Percentiles rank a stretch among this genome's conserved stretches.
Evolutionary conservation across 2,113 vertebrate genomes (phyloP).

Genomic region (Sakesphorus luctuosus): DNA sequence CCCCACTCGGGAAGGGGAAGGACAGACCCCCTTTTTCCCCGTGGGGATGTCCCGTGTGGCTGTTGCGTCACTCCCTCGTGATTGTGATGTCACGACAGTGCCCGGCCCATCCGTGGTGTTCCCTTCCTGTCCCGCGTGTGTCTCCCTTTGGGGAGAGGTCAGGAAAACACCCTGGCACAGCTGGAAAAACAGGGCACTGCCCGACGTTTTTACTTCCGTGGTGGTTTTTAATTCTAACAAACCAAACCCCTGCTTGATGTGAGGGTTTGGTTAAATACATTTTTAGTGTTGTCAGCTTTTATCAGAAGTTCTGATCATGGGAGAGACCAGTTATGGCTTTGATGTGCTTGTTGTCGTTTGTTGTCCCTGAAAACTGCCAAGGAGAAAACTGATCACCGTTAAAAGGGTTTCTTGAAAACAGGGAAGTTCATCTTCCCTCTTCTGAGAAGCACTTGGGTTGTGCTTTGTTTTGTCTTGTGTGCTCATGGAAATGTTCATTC

Average conservation of each 20-base stretch:
- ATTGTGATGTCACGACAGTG: neutral
- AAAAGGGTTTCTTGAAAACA: neutral
- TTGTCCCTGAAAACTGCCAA: neutral
- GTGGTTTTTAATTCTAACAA: fast-evolving
- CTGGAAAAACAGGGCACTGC: fast-evolving
- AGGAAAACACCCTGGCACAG: fast-evolving
- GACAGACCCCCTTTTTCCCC: fast-evolving
- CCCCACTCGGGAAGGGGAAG: fast-evolving
- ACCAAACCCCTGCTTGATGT: fast-evolving
- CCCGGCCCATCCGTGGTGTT: neutral
- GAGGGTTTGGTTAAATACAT: fast-evolving
- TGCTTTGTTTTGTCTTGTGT: neutral
- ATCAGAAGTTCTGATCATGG: fast-evolving
- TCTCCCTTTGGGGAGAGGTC: fast-evolving
- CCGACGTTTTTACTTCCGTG: fast-evolving
- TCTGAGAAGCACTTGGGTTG: neutral
- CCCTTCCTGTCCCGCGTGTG: neutral
- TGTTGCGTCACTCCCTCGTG: neutral
- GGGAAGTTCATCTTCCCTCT: neutral
- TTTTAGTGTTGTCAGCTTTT: no score
- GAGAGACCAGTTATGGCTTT: neutral
- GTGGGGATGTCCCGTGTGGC: fast-evolving
- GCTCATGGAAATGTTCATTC: neutral
- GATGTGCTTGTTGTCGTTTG: fast-evolving
- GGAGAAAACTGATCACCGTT: neutral